These are phyloP conservation scores for Mimas tiliae DNA, from an alignment of 2,888 invertebrate species.

Conservation along the genomic window DNA sequence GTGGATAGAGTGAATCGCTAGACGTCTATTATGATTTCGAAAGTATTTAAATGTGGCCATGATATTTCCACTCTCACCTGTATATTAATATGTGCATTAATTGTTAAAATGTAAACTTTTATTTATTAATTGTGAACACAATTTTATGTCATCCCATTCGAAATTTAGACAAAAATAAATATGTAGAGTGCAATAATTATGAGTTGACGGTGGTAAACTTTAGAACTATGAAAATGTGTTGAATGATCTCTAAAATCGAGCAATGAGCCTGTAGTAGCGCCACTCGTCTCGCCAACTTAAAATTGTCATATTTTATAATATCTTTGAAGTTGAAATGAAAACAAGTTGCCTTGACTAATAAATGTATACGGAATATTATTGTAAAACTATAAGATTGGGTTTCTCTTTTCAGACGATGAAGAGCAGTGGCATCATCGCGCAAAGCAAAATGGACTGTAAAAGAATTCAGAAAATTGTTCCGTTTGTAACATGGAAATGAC, in stretches of 20 bases:
- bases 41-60: constrained; percentile 34
- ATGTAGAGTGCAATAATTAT: too few species aligned
- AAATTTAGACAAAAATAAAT: too few species aligned
- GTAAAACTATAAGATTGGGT: not conserved
- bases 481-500: constrained; percentile 53
- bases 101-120: constrained; percentile 26
- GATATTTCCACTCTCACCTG: constrained; percentile 47
- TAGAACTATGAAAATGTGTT: too few species aligned
- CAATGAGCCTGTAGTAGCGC: too few species aligned
- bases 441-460: constrained; percentile 40
- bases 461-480: constrained; percentile 37
- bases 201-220: too few species aligned
- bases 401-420: constrained; percentile 47
- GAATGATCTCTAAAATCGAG: too few species aligned
- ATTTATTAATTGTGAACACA: not conserved
- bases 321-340: too few species aligned
- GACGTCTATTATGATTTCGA: constrained; percentile 27
- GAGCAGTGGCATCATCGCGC: constrained; percentile 33
- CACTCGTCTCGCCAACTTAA: too few species aligned
- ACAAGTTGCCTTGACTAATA: too few species aligned
- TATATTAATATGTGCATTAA: constrained; percentile 30
- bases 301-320: too few species aligned
- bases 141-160: not conserved
- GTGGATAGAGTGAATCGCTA: constrained; percentile 29
- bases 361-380: too few species aligned